phyloP scores from a whole-genome alignment of 2,888 invertebrate genomes.

The Hecatera dysodea region DNA sequence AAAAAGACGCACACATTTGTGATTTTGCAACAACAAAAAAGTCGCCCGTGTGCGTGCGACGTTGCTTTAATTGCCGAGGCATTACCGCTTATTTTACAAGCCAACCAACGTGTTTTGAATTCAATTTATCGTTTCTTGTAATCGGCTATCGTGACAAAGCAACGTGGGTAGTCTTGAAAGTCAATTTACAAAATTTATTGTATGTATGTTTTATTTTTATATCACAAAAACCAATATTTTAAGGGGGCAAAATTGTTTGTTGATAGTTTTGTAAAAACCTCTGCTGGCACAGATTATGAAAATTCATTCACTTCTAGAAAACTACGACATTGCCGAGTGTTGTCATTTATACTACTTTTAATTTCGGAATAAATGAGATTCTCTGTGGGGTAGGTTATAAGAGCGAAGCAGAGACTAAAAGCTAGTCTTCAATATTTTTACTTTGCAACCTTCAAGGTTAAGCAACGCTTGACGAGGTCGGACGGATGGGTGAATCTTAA shows the following conservation, averaged over 20 bases:
- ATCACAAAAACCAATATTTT: background rate
- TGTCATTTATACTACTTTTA: too few species aligned
- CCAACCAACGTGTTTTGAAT: constrained; percentile 58
- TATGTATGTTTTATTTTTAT: constrained; percentile 3
- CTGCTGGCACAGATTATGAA: too few species aligned
- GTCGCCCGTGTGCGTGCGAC: constrained; percentile 37
- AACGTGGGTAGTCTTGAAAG: constrained; percentile 60
- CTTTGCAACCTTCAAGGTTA: too few species aligned
- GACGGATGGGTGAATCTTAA: too few species aligned
- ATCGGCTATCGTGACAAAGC: constrained; percentile 47
- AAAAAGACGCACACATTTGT: constrained; percentile 22
- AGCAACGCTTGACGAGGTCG: too few species aligned
- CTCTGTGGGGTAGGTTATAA: too few species aligned
- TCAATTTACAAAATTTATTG: constrained; percentile 20
- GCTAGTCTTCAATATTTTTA: too few species aligned
- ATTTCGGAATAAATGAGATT: too few species aligned
- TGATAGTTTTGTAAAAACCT: background rate
- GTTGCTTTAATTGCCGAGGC: constrained; percentile 54
- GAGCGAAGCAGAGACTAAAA: too few species aligned
- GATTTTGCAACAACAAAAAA: constrained; percentile 50
- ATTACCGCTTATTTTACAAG: constrained; percentile 61
- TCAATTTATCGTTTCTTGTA: constrained; percentile 64
- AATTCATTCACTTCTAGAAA: too few species aligned
- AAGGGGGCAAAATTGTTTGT: background rate
- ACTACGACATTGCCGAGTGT: too few species aligned